Conservation (phyloP, 2,113 vertebrate genomes). For the Malurus cyaneus region DNA sequence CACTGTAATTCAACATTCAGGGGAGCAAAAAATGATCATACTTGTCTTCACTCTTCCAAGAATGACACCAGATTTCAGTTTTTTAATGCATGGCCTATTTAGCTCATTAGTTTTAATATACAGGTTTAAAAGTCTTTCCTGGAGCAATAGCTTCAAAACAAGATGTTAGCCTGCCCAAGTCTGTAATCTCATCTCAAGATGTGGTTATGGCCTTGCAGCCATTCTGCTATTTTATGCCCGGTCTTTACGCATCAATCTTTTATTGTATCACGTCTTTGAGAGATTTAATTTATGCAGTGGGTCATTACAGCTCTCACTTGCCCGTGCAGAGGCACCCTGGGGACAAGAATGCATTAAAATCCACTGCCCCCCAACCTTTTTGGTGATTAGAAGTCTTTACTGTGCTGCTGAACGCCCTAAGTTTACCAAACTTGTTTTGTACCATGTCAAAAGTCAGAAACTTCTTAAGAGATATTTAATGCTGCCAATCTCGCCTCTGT, state of each 20-base stretch:
- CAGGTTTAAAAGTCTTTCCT: conserved; percentile 45
- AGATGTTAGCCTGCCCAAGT: background rate
- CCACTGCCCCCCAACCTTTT: background rate
- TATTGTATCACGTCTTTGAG: background rate
- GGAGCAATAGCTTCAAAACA: background rate
- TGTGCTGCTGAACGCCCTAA: background rate
- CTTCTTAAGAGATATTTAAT: background rate
- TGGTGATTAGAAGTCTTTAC: background rate
- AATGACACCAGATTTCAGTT: conserved; percentile 55
- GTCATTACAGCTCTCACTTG: conserved; percentile 20
- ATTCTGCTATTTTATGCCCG: background rate
- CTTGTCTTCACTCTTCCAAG: conserved; percentile 48
- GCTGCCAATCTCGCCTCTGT: background rate
- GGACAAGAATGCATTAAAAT: background rate
- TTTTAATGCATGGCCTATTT: conserved; percentile 49
- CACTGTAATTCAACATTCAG: conserved; percentile 63
- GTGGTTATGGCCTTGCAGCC: background rate
- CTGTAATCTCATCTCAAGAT: background rate
- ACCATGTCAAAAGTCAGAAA: background rate
- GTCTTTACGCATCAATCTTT: background rate
- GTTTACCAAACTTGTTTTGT: background rate
- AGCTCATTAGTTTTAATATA: conserved; percentile 56
- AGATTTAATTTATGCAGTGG: conserved; percentile 15
- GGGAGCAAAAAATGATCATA: conserved; percentile 62
- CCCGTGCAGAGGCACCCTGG: background rate